Conservation (phyloP, 2,797 vertebrate genomes). For the Molothrus aeneus region DNA sequence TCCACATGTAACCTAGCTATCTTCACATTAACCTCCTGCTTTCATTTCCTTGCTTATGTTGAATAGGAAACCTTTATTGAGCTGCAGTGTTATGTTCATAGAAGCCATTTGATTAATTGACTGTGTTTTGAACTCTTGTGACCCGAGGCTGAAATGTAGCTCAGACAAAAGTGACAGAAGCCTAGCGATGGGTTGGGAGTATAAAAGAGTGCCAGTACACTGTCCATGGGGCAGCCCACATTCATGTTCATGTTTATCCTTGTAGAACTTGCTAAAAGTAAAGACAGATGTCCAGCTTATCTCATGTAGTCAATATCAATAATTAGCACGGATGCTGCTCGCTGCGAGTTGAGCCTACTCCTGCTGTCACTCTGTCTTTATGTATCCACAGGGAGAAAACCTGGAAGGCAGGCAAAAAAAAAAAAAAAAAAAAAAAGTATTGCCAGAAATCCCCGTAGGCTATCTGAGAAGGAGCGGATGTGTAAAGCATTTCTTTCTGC, state of each 20-base stretch:
- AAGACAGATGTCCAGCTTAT: constrained; percentile 53
- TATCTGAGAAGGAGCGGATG: constrained; percentile 58
- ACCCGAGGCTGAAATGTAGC: constrained; percentile 37
- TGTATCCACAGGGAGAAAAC: constrained; percentile 39
- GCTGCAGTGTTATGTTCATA: constrained; percentile 16
- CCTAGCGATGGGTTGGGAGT: background rate
- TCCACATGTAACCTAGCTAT: background rate
- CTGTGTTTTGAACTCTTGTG: constrained; percentile 30
- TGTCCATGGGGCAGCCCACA: background rate
- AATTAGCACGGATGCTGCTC: constrained; percentile 24
- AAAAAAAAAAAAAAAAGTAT: background rate
- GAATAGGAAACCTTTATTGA: constrained; percentile 28
- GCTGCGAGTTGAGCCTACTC: background rate
- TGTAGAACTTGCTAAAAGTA: constrained; percentile 42
- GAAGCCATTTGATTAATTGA: constrained; percentile 54
- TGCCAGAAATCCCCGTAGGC: constrained; percentile 50
- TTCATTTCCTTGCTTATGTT: constrained; percentile 33
- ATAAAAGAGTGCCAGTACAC: constrained; percentile 11
- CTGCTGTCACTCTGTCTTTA: constrained; percentile 56
- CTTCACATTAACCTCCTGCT: constrained; percentile 23
- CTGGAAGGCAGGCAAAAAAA: background rate
- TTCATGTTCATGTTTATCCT: constrained; percentile 30
- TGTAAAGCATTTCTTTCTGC: constrained; percentile 66
- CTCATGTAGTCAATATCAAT: constrained; percentile 38
- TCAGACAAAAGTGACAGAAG: constrained; percentile 40